Conservation (phyloP, 1,140 invertebrate genomes). For the Chrysomallon squamiferum region DNA sequence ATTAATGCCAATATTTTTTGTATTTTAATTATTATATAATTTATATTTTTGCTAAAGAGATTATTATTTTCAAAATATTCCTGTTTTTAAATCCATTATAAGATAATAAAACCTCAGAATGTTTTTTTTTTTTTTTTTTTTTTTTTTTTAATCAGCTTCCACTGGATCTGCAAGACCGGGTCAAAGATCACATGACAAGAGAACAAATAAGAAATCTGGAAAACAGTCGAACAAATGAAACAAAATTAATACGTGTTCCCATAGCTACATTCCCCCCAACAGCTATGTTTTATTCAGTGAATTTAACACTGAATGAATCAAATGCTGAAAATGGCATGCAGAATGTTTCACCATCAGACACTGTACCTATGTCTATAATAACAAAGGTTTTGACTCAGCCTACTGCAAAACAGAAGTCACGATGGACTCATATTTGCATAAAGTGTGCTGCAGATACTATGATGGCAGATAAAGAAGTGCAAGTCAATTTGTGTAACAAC, state of each 20-base stretch:
- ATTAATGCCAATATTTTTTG: not conserved
- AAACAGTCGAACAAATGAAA: conserved; percentile 60
- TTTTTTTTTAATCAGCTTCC: no score
- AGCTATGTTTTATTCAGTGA: conserved; percentile 86
- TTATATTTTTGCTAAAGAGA: no score
- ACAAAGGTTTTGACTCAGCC: conserved; percentile 89
- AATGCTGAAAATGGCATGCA: conserved; percentile 17
- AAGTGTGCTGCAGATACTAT: conserved; percentile 47
- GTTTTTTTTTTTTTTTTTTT: no score
- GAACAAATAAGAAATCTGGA: conserved; percentile 59
- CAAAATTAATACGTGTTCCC: conserved; percentile 79
- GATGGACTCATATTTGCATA: conserved; percentile 52
- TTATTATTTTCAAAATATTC: no score
- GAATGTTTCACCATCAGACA: conserved; percentile 8
- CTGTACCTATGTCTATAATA: conserved; percentile 88
- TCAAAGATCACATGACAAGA: conserved; percentile 66
- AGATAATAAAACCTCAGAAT: no score
- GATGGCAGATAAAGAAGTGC: conserved; percentile 49
- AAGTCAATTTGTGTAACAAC: conserved; percentile 22
- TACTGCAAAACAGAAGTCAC: conserved; percentile 36
- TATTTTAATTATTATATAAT: no score
- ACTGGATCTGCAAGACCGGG: conserved; percentile 86
- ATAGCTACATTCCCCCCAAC: conserved; percentile 86
- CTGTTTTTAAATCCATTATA: no score
- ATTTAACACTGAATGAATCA: conserved; percentile 58